These are phyloP conservation scores for Pholis gunnellus DNA, from an alignment of 2,113 vertebrate species.

Conservation along the genomic window DNA sequence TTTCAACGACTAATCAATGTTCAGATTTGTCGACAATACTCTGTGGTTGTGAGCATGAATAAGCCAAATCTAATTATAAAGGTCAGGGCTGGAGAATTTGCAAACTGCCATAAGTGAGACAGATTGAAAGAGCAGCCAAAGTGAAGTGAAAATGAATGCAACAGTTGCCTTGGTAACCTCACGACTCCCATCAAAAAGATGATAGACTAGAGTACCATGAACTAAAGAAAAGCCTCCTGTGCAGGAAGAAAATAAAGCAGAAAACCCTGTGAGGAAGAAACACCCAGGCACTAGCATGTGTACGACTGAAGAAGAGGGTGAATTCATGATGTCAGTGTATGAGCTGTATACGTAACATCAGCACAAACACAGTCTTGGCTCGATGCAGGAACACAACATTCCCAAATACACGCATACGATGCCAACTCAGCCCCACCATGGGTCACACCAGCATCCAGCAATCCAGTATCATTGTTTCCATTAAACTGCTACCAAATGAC, in stretches of 20 bases:
- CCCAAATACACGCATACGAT: constrained; percentile 11
- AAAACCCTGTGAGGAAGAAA: neutral
- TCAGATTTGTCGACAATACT: constrained; percentile 37
- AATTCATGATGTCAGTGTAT: neutral
- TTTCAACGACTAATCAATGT: constrained; percentile 51
- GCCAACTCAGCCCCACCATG: constrained; percentile 9
- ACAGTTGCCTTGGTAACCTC: constrained; percentile 73
- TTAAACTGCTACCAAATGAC: constrained; percentile 50
- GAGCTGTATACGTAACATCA: neutral
- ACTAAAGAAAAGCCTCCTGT: constrained; percentile 19
- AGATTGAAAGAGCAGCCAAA: constrained; percentile 45
- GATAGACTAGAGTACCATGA: constrained; percentile 24
- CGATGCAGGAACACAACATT: constrained; percentile 21
- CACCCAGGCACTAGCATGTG: neutral
- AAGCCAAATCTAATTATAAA: constrained; percentile 49
- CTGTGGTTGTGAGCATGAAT: constrained; percentile 49
- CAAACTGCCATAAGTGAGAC: constrained; percentile 38
- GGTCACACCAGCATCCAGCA: constrained; percentile 10
- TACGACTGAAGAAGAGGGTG: neutral
- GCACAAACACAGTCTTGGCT: neutral
- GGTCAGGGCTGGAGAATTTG: constrained; percentile 55
- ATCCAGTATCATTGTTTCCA: constrained; percentile 43
- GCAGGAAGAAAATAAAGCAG: constrained; percentile 1
- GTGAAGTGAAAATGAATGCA: constrained; percentile 58
- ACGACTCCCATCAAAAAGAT: constrained; percentile 57